A percentile compares a stretch with the other conserved stretches of the same genome.
phyloP scores from a whole-genome alignment of 2,113 vertebrate genomes.

The Aptenodytes patagonicus region DNA sequence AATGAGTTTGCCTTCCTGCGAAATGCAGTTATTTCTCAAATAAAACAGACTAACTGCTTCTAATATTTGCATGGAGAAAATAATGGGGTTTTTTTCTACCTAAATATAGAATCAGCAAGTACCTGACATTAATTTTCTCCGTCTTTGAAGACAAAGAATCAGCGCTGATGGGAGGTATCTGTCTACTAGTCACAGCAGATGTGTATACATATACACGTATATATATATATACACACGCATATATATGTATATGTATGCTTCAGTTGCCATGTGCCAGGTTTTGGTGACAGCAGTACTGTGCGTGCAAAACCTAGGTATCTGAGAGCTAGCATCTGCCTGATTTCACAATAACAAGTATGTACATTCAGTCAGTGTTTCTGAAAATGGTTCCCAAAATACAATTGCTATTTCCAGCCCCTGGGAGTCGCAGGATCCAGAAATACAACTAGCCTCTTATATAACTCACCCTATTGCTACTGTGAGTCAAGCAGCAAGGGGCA shows the following conservation, averaged over 20 bases:
- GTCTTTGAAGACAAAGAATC: neutral
- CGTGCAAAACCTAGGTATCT: neutral
- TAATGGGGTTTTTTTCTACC: neutral
- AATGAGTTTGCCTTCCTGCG: neutral
- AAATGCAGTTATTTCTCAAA: conserved; percentile 19
- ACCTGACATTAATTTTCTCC: neutral
- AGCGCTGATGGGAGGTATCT: neutral
- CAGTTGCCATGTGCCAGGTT: neutral
- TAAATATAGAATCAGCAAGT: neutral
- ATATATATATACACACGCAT: neutral
- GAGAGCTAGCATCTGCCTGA: neutral
- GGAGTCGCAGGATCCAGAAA: conserved; percentile 22
- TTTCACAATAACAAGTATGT: neutral
- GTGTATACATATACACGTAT: neutral
- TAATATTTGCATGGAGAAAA: neutral
- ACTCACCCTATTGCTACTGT: conserved; percentile 26
- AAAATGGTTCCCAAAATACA: conserved; percentile 48
- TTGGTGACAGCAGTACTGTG: neutral
- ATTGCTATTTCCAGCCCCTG: conserved; percentile 37
- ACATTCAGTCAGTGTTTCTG: conserved; percentile 4
- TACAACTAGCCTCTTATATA: neutral
- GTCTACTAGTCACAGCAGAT: neutral
- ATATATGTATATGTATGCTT: neutral
- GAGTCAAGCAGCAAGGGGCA: neutral
- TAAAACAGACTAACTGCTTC: neutral